phyloP scores from a whole-genome alignment of 2,797 vertebrate species.

The Dendrocincla tyrannina region DNA sequence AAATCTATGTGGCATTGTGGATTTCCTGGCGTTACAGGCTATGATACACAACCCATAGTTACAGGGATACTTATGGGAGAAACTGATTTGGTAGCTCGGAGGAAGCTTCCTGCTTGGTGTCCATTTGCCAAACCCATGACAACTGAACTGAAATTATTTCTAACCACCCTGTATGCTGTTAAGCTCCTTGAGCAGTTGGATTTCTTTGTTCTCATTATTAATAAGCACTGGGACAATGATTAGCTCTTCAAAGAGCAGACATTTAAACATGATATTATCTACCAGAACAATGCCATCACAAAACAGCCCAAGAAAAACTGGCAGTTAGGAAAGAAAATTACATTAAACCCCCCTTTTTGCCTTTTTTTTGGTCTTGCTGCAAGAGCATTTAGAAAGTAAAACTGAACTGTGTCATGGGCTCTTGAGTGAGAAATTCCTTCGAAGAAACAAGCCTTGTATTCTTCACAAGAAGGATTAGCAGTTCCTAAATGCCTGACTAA shows the following conservation, averaged over 20 bases:
- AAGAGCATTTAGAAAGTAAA: background rate
- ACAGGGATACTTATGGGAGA: background rate
- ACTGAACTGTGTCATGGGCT: background rate
- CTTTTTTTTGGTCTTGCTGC: background rate
- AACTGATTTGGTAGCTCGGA: background rate
- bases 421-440: constrained; percentile 6
- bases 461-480: constrained; percentile 34
- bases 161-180: background rate
- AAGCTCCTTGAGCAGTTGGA: background rate
- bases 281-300: background rate
- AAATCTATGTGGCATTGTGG: background rate
- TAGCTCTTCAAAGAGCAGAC: background rate
- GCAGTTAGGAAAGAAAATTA: background rate
- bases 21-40: background rate
- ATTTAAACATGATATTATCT: background rate
- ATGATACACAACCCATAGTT: background rate
- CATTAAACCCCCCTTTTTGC: background rate
- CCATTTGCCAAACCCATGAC: background rate
- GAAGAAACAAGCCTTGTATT: constrained; percentile 38
- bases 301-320: background rate
- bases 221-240: background rate
- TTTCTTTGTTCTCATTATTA: background rate
- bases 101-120: background rate
- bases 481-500: constrained; percentile 46
- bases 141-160: background rate